Evolutionary conservation across 2,888 invertebrate genomes (phyloP).

Genomic region (Choristoneura rosaceana): DNA sequence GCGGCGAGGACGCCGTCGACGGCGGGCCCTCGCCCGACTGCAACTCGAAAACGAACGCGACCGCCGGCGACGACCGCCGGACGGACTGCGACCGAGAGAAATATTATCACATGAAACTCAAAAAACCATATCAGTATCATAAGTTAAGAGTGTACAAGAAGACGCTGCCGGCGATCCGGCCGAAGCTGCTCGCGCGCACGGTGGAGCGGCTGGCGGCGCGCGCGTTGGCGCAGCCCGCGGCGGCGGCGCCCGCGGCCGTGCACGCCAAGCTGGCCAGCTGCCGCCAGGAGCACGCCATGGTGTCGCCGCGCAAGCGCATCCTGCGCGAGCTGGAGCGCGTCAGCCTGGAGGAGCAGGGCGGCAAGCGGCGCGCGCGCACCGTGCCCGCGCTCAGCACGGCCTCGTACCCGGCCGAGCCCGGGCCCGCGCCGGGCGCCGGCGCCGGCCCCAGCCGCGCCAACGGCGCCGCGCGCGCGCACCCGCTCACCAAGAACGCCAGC

Average conservation of each 20-base stretch:
- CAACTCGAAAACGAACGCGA: constrained; percentile 48
- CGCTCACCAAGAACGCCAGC: constrained; percentile 83
- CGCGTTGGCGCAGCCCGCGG: constrained; percentile 67
- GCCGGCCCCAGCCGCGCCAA: constrained; percentile 58
- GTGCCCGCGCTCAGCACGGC: constrained; percentile 74
- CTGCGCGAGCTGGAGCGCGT: constrained; percentile 93
- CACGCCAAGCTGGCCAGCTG: constrained; percentile 78
- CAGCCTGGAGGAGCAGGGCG: constrained; percentile 88
- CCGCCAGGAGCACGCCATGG: constrained; percentile 85
- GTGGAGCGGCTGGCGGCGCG: constrained; percentile 73
- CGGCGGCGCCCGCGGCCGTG: constrained; percentile 70
- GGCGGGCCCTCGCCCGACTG: constrained; percentile 42
- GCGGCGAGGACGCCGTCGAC: constrained; percentile 54
- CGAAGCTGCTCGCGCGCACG: constrained; percentile 67
- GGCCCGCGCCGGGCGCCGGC: constrained; percentile 57
- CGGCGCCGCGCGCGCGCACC: constrained; percentile 63
- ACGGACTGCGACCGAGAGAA: constrained; percentile 74
- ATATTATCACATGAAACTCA: constrained; percentile 82
- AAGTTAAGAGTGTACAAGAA: constrained; percentile 81
- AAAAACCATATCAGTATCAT: constrained; percentile 83
- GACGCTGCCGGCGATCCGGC: constrained; percentile 67
- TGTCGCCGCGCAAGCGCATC: constrained; percentile 93
- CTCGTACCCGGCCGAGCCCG: constrained; percentile 53
- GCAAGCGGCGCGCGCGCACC: constrained; percentile 85
- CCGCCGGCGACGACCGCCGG: constrained; percentile 65